These are phyloP conservation scores for Macaria liturata DNA, from an alignment of 2,888 invertebrate genomes.

Conservation along the genomic window DNA sequence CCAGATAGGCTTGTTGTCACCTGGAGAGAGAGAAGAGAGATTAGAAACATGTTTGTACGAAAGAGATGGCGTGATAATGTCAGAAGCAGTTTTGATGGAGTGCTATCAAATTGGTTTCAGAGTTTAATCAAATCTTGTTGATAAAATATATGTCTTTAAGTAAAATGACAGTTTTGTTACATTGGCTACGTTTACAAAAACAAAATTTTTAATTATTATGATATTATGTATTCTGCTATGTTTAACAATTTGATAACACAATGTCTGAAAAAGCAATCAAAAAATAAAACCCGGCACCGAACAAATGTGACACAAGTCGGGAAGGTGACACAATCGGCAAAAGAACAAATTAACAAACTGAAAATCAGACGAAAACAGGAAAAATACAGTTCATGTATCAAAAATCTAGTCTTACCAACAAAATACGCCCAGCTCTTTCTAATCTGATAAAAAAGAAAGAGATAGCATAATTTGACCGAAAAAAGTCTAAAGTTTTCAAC, in stretches of 20 bases:
- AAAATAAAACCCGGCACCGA: slow-evolving; percentile 35
- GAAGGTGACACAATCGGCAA: slow-evolving; percentile 77
- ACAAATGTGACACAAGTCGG: slow-evolving; percentile 79
- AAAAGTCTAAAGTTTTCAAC: too few relatives aligned
- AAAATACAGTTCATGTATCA: not conserved
- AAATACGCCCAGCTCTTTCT: not conserved
- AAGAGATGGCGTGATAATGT: not conserved
- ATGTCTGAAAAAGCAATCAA: slow-evolving; percentile 29
- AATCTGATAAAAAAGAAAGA: too few relatives aligned
- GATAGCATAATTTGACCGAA: too few relatives aligned
- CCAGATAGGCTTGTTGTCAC: slow-evolving; percentile 98
- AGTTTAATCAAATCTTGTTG: too few relatives aligned
- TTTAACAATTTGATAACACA: slow-evolving; percentile 12
- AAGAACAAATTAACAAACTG: slow-evolving; percentile 33
- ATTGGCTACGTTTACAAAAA: too few relatives aligned
- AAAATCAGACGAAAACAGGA: slow-evolving; percentile 7
- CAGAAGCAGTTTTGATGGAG: slow-evolving; percentile 5
- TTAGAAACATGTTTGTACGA: not conserved
- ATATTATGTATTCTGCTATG: too few relatives aligned
- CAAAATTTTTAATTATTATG: too few relatives aligned
- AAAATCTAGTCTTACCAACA: not conserved
- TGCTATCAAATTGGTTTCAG: slow-evolving; percentile 8
- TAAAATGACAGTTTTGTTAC: too few relatives aligned
- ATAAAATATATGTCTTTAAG: too few relatives aligned
- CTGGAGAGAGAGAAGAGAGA: slow-evolving; percentile 64